Percentiles rank a stretch among this genome's conserved stretches.
Conservation (phyloP, 1,140 invertebrate species). For the Hyles euphorbiae region DNA sequence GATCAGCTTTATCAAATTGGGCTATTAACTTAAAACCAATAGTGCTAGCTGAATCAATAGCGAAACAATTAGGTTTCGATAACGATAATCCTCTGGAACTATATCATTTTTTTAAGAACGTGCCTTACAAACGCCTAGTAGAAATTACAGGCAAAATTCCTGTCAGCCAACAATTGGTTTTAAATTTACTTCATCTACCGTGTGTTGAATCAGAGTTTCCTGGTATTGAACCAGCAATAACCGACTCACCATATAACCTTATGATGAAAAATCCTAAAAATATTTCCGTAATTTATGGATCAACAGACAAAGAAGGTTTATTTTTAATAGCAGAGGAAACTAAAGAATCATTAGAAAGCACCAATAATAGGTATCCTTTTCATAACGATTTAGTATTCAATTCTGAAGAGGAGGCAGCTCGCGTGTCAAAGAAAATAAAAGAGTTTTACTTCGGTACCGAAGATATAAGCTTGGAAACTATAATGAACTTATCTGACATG, state of each 20-base stretch:
- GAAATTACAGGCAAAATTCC: neutral
- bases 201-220: conserved; percentile 9
- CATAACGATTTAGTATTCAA: conserved; percentile 2
- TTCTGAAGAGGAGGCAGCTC: neutral
- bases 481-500: conserved; percentile 10
- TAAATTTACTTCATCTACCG: conserved; percentile 4
- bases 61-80: conserved; percentile 8
- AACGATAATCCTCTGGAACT: conserved; percentile 6
- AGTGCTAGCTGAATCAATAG: conserved; percentile 1
- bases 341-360: neutral
- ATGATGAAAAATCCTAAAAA: conserved; percentile 8
- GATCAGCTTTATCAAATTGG: conserved; percentile 6
- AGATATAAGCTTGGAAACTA: conserved; percentile 1
- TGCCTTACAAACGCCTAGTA: conserved; percentile 4
- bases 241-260: conserved; percentile 9
- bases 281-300: conserved; percentile 13
- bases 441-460: conserved; percentile 16
- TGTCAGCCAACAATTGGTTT: neutral
- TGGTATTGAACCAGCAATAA: neutral
- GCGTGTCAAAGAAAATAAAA: neutral
- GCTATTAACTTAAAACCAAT: conserved; percentile 4
- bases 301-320: conserved; percentile 8
- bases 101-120: conserved; percentile 7
- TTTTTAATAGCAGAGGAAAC: conserved; percentile 12
- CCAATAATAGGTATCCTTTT: conserved; percentile 1